Base-by-base conservation (phyloP, 1,140 invertebrate species). In the Luehdorfia chinensis region DNA sequence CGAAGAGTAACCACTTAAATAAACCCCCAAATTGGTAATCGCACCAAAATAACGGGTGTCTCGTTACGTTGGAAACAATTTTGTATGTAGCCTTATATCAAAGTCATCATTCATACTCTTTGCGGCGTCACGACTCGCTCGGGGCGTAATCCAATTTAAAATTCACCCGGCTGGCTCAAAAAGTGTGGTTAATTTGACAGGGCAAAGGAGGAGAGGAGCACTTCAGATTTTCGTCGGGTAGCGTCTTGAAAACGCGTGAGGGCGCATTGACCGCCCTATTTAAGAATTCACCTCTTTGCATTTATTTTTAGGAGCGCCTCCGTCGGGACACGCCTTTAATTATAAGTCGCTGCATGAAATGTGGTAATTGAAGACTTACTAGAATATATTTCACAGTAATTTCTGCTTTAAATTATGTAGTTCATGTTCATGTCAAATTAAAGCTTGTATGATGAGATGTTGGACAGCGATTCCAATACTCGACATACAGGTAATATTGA, bases 61-160 rank as follows among this genome's bases (percentile, higher is more conserved):
- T 53, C 23, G 31, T 56, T 55, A 52, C 4, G 27, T 19, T 61
- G 66, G 68, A 39, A 37, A 44, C 30, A 36, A 37, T 49, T 21
- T 36, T 54, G 46, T 50, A 50, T 50, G 48, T 34, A 33, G 55
- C 50, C 34, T 44, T 59, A 68, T 59, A 61, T 59, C 53, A 51
- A 62, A 79, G 75, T 72, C 77, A 81, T 81, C 74, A 66, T 67
- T 81, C 77, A 81, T 81, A 74, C 66, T 73, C 68, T 76, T 75
- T 76, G 77, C 75, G 69, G 56, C 63, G 68, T 78, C 77, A 81
- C 75, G 77, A 77, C 56, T 60, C 46, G 75, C 75, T 66, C 55
- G 56, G 47, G 67, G 75, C 75, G 67, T 78, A 75, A 71, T 75
- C 75, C 63, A 78, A 81, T 81, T 81, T 81, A 73, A 74, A 78